Conservation (phyloP, 2,888 invertebrate species). For the Augiades crinisus region DNA sequence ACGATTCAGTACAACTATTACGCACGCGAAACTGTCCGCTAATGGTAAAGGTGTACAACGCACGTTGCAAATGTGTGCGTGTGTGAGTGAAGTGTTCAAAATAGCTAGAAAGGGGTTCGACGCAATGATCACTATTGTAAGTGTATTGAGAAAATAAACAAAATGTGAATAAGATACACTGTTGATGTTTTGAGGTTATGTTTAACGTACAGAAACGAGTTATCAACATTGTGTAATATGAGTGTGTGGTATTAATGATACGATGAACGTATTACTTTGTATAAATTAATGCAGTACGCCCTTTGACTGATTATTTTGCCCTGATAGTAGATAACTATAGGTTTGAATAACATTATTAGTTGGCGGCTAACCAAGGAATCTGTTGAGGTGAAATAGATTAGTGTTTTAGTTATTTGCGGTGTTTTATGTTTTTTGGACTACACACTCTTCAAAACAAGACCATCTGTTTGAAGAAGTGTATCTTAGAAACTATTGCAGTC, state of each 20-base stretch:
- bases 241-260: constrained; percentile 8
- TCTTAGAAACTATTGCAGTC: not conserved
- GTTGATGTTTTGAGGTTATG: constrained; percentile 72
- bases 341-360: constrained; percentile 25
- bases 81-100: constrained; percentile 76
- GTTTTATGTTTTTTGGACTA: constrained; percentile 20
- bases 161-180: constrained; percentile 32
- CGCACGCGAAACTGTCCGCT: constrained; percentile 57
- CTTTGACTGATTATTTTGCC: constrained; percentile 20
- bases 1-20: constrained; percentile 47
- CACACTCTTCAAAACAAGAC: not conserved
- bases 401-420: constrained; percentile 21
- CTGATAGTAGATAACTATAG: constrained; percentile 18
- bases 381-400: constrained; percentile 25
- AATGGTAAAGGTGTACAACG: constrained; percentile 66
- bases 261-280: constrained; percentile 11
- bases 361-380: constrained; percentile 30
- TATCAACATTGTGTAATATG: constrained; percentile 24
- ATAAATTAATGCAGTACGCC: constrained; percentile 13
- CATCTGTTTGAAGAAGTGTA: not conserved
- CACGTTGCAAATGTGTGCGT: constrained; percentile 52
- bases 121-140: constrained; percentile 71
- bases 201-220: constrained; percentile 36
- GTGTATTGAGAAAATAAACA: constrained; percentile 44
- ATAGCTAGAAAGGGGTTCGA: constrained; percentile 68